Conservation (phyloP, 2,113 vertebrate genomes). For the Erpornis zantholeuca region DNA sequence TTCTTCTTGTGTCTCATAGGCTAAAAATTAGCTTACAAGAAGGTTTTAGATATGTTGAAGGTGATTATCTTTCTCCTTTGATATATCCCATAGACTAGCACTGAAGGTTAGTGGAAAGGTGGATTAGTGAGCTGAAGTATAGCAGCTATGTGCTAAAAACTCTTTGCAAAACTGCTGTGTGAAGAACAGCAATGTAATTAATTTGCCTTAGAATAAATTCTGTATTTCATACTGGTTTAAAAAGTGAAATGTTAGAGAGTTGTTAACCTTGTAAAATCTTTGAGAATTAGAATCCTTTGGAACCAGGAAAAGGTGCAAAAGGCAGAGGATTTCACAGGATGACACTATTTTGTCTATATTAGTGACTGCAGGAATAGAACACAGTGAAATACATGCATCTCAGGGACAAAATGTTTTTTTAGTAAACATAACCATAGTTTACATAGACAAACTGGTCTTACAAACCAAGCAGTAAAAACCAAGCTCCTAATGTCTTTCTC, state of each 20-base stretch:
- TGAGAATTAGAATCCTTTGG: background rate
- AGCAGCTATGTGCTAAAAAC: constrained; percentile 3
- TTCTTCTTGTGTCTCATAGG: constrained; percentile 24
- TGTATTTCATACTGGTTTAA: background rate
- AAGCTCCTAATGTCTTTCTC: background rate
- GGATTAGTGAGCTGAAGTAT: background rate
- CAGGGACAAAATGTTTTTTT: background rate
- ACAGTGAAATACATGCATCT: background rate
- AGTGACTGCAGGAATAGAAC: background rate
- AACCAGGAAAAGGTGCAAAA: background rate
- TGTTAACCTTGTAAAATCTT: background rate
- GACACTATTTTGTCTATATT: background rate
- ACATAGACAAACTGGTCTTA: background rate
- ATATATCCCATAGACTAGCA: background rate
- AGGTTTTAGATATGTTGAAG: background rate
- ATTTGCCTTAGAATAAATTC: constrained; percentile 3
- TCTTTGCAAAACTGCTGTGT: background rate
- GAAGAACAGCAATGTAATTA: background rate
- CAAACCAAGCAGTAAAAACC: background rate
- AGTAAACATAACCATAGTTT: background rate
- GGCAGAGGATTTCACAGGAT: background rate
- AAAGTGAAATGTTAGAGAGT: background rate
- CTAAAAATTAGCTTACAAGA: background rate
- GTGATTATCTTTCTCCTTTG: background rate
- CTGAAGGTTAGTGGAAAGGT: background rate